Evolutionary conservation across 2,888 invertebrate genomes (phyloP).

Genomic region (Chrysolina oricalcia): DNA sequence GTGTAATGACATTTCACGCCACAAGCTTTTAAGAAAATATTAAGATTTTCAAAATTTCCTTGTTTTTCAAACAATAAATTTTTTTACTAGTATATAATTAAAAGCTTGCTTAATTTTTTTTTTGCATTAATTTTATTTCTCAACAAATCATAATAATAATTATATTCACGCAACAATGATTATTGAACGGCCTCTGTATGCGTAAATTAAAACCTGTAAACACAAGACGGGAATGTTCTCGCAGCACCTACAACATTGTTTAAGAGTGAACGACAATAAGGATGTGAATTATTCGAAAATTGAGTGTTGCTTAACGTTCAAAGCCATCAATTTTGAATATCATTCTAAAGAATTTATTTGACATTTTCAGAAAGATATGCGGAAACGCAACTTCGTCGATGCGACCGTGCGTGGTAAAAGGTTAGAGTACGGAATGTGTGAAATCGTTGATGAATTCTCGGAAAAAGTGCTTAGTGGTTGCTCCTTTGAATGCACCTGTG

Average conservation of each 20-base stretch:
- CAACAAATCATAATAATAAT: too few relatives aligned
- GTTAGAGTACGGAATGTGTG: background rate
- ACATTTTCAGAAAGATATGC: slow-evolving; percentile 11
- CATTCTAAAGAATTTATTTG: slow-evolving; percentile 11
- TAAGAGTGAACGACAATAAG: slow-evolving; percentile 3
- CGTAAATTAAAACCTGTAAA: background rate
- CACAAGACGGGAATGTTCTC: background rate
- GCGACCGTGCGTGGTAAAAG: background rate
- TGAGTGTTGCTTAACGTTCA: slow-evolving; percentile 2
- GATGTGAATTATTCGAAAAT: slow-evolving; percentile 3
- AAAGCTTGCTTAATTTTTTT: too few relatives aligned
- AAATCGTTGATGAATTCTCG: slow-evolving; percentile 3
- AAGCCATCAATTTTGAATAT: slow-evolving; percentile 10
- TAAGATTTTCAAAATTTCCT: too few relatives aligned
- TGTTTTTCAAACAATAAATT: too few relatives aligned
- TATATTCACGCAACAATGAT: too few relatives aligned
- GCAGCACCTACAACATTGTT: slow-evolving; percentile 1
- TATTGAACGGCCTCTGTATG: background rate
- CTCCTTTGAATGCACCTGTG: background rate
- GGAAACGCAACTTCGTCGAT: background rate
- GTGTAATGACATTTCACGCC: too few relatives aligned
- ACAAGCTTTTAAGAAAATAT: too few relatives aligned
- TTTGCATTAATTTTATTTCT: background rate
- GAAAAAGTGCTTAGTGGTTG: background rate
- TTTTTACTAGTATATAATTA: too few relatives aligned